A percentile compares a stretch with the other conserved stretches of the same genome.
phyloP scores from a whole-genome alignment of 2,888 invertebrate species.

The Folsomia manolachei region DNA sequence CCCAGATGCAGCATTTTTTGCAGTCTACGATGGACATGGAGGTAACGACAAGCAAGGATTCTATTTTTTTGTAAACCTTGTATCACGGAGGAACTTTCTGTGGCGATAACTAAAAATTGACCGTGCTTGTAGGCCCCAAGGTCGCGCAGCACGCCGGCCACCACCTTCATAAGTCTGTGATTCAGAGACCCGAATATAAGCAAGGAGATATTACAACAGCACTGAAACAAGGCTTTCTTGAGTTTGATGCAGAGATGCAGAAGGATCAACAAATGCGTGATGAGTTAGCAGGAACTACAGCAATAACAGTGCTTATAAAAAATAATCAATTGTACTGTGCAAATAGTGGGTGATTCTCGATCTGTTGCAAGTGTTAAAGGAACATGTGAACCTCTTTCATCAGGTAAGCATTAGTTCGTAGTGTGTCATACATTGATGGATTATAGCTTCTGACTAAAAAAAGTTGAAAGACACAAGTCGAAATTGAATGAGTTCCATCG shows the following conservation, averaged over 20 bases:
- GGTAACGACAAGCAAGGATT: slow-evolving; percentile 63
- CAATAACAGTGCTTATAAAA: slow-evolving; percentile 79
- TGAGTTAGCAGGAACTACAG: slow-evolving; percentile 93
- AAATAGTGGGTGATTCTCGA: slow-evolving; percentile 95
- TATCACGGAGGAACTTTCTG: too few species aligned
- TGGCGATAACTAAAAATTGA: neutral
- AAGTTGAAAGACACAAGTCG: too few species aligned
- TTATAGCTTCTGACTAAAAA: too few species aligned
- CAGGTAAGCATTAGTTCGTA: too few species aligned
- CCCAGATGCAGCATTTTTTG: slow-evolving; percentile 89
- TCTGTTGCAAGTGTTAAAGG: slow-evolving; percentile 87
- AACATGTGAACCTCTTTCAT: slow-evolving; percentile 69
- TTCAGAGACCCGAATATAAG: slow-evolving; percentile 76
- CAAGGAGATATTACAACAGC: slow-evolving; percentile 81
- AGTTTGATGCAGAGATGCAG: slow-evolving; percentile 89
- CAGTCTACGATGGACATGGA: slow-evolving; percentile 94
- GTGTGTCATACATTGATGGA: too few species aligned
- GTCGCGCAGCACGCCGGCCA: slow-evolving; percentile 93
- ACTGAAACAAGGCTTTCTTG: slow-evolving; percentile 69
- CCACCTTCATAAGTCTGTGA: slow-evolving; percentile 88
- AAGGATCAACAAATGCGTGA: slow-evolving; percentile 82
- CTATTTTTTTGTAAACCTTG: slow-evolving; percentile 14
- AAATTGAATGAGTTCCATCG: too few species aligned
- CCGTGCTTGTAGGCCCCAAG: slow-evolving; percentile 66
- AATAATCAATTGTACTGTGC: slow-evolving; percentile 82